Base-by-base conservation (phyloP, 2,113 vertebrate genomes). In the Hiodon tergisus region DNA sequence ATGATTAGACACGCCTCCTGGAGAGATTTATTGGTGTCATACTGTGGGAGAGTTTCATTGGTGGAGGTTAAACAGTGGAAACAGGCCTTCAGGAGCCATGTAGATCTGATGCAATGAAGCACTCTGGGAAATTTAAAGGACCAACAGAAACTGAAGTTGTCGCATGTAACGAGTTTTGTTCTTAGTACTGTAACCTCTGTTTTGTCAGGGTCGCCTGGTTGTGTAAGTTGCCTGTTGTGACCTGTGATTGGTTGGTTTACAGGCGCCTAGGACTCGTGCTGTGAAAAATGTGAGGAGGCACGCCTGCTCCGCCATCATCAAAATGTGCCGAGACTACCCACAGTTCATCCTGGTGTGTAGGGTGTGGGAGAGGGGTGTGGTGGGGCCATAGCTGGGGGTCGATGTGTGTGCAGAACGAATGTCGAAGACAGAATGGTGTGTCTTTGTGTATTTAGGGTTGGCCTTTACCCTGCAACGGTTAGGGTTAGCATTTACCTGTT, bases 241-340 rank as follows among this genome's bases (percentile, higher is more conserved):
- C 74, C n/a, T 75, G 16, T 76, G 57, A 71, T 55, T 71, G 51
- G 17, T 51, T 73, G 71, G n/a, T 71, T 71, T 81, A 16, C 81
- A 99, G 97, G 93, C 86, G 53, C 94, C 95, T 71, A 91, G 95
- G 83, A 95, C 93, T 7, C 90, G 95, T 78, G 93, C 95, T 51
- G 95, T 97, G 60, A 98, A 96, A 84, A 98, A 96, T 13, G 94
- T 98, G 72, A 90, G 97, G 84, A 92, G 96, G 69, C 97, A 99
- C 0, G 96, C 96, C 0, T 96, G 94, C 81, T 97, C 94, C 6
- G 94, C 96, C 47, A 93, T 99, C 82, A 96, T 98, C 79, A 98
- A 93, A 85, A 97, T 98, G 81, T 98, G 96, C 78, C 87, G 96
- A 4, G 96, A 98, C 89, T 96, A 94, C 80, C 92, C 97, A 14